A percentile compares a stretch with the other conserved stretches of the same genome.
Evolutionary conservation across 2,888 invertebrate genomes (phyloP).

Genomic region (Eupeodes latifasciatus): DNA sequence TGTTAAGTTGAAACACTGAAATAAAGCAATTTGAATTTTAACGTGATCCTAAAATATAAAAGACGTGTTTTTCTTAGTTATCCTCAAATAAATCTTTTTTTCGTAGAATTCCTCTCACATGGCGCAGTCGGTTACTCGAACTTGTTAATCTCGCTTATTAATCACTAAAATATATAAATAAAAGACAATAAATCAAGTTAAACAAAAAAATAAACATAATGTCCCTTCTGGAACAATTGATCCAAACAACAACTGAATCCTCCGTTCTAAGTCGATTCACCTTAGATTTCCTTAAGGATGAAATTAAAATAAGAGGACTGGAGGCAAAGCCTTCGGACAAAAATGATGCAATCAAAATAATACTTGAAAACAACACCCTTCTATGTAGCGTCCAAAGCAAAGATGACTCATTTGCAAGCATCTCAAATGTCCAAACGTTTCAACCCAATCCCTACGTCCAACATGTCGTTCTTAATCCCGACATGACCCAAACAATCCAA

Average conservation of each 20-base stretch:
- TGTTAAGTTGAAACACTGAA: no score
- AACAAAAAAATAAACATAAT: not conserved
- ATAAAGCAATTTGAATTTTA: no score
- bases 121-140: not conserved
- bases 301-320: not conserved
- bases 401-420: no score
- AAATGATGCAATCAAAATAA: no score
- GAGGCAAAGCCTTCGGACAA: not conserved
- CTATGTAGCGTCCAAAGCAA: not conserved
- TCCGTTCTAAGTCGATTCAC: not conserved
- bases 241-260: not conserved
- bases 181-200: not conserved
- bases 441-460: not conserved
- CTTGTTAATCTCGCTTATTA: not conserved
- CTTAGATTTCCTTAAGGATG: not conserved
- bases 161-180: not conserved
- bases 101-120: not conserved
- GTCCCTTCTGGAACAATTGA: not conserved
- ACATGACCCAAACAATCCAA: constrained; percentile 41
- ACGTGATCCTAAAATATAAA: no score
- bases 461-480: constrained; percentile 22
- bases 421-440: no score
- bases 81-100: no score
- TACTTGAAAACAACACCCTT: not conserved
- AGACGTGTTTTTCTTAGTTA: no score